Evolutionary conservation across 2,113 vertebrate species (phyloP).

Genomic region (Hymenochirus boettgeri): DNA sequence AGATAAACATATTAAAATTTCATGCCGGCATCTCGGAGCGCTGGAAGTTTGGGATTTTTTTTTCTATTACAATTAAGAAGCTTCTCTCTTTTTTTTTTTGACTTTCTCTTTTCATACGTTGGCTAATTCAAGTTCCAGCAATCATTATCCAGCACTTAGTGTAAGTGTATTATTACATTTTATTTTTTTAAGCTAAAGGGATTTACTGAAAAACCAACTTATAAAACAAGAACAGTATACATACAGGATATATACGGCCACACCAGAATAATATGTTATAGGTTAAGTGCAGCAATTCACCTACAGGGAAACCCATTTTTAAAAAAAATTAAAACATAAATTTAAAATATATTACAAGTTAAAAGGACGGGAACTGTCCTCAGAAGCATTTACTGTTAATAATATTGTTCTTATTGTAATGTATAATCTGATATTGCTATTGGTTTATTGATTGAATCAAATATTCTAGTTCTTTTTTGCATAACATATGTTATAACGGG

Average conservation of each 20-base stretch:
- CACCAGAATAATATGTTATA: slow-evolving; percentile 16
- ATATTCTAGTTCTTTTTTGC: too few species aligned
- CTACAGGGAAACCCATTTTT: slow-evolving; percentile 19
- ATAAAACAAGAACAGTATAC: slow-evolving; percentile 19
- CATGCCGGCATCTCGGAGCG: slow-evolving; percentile 18
- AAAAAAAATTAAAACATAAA: too few species aligned
- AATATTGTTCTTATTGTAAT: neutral
- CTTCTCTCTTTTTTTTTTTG: slow-evolving; percentile 17
- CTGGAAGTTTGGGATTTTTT: neutral
- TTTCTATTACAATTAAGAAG: slow-evolving; percentile 19
- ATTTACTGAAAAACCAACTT: slow-evolving; percentile 44
- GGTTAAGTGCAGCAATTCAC: slow-evolving; percentile 34
- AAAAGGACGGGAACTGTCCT: slow-evolving; percentile 14
- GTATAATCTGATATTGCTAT: too few species aligned
- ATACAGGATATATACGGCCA: slow-evolving; percentile 11
- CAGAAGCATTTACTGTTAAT: slow-evolving; percentile 11
- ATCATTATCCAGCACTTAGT: slow-evolving; percentile 38
- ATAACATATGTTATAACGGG: too few species aligned
- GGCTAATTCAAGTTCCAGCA: too few species aligned
- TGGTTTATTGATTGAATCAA: too few species aligned
- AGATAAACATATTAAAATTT: slow-evolving; percentile 44
- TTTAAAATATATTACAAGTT: too few species aligned
- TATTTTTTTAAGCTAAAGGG: slow-evolving; percentile 8
- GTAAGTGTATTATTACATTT: slow-evolving; percentile 18
- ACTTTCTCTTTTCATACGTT: too few species aligned